These are phyloP conservation scores for Brachyhypopomus occidentalis DNA, from an alignment of 2,113 vertebrate genomes.

Conservation along the genomic window DNA sequence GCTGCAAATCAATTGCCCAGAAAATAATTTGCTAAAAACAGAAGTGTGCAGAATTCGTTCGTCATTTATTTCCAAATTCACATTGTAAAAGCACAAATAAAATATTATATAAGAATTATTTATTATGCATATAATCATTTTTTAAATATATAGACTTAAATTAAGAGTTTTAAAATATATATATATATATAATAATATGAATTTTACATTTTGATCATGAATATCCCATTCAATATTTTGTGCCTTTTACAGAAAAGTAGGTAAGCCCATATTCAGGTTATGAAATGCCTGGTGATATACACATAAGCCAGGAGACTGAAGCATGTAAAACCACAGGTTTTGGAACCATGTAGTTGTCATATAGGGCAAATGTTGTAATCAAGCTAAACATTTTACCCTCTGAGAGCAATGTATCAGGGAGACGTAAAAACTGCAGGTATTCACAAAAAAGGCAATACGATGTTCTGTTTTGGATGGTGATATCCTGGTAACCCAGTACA, in stretches of 20 bases:
- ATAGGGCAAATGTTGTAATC: neutral
- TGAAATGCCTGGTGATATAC: neutral
- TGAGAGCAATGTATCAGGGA: neutral
- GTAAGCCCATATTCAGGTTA: slow-evolving; percentile 4
- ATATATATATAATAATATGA: neutral
- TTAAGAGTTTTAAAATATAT: neutral
- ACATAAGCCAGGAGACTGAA: slow-evolving; percentile 19
- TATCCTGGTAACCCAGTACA: too few species aligned
- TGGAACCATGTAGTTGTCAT: neutral
- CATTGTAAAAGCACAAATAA: neutral
- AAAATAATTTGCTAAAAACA: neutral
- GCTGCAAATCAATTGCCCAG: neutral
- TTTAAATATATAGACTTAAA: neutral
- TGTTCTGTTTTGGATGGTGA: too few species aligned
- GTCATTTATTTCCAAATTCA: neutral
- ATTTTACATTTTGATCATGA: neutral
- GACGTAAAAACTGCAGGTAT: neutral
- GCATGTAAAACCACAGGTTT: neutral
- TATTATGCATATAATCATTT: neutral
- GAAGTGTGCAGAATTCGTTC: neutral
- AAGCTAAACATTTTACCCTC: neutral
- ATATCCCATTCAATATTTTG: slow-evolving; percentile 11
- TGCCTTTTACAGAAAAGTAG: slow-evolving; percentile 22
- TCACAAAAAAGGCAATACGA: neutral
- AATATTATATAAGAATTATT: neutral